phyloP scores from a whole-genome alignment of 2,797 vertebrate species.

The Helicolenus hilgendorfi region DNA sequence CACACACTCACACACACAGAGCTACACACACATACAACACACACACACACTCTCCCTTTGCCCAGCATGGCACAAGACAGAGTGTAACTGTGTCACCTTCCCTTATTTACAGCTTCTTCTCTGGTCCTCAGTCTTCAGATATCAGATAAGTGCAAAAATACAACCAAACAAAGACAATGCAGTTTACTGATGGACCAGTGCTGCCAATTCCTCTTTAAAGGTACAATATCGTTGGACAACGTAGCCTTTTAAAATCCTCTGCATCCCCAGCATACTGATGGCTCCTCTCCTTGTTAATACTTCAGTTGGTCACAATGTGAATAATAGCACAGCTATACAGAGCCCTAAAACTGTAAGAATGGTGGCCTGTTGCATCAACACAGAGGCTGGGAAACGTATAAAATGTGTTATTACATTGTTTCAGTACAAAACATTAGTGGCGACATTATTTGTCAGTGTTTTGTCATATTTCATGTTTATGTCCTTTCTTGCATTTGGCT shows the following conservation, averaged over 20 bases:
- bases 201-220: background rate
- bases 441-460: background rate
- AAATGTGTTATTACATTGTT: background rate
- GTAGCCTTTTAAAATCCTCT: background rate
- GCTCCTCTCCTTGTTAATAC: background rate
- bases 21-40: background rate
- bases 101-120: conserved; percentile 50
- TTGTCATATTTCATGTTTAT: background rate
- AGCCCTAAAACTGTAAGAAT: background rate
- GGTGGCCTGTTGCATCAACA: background rate
- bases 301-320: background rate
- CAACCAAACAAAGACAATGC: background rate
- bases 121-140: conserved; percentile 2
- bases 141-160: conserved; percentile 15
- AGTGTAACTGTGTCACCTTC: conserved; percentile 34
- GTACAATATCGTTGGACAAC: background rate
- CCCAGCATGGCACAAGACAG: conserved; percentile 16
- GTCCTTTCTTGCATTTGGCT: background rate
- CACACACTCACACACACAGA: conserved; percentile 9
- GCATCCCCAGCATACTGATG: background rate
- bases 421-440: background rate
- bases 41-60: background rate
- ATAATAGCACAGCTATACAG: background rate
- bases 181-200: background rate
- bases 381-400: background rate